Conservation (phyloP, 2,888 invertebrate species). For the Calameuta filiformis region DNA sequence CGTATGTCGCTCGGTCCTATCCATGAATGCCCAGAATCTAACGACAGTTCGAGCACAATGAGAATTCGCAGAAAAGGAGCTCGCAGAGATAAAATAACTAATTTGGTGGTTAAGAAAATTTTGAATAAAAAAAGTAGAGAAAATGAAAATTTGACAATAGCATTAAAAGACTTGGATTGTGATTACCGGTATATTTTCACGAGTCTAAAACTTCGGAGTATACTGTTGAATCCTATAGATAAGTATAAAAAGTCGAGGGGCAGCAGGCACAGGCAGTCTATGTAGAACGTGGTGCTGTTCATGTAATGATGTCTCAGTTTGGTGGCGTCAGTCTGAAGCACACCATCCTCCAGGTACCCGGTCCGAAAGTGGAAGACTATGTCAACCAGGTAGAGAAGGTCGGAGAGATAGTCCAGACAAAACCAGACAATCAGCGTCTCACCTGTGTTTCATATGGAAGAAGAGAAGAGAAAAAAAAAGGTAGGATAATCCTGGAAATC, state of each 20-base stretch:
- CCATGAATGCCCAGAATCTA: constrained; percentile 96
- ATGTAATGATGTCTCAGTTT: constrained; percentile 97
- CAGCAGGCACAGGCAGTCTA: constrained; percentile 97
- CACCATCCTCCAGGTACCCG: constrained; percentile 97
- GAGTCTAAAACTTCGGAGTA: constrained; percentile 93
- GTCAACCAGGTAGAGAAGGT: constrained; percentile 95
- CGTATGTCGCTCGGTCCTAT: constrained; percentile 97
- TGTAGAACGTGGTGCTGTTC: constrained; percentile 98
- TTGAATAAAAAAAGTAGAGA: background rate
- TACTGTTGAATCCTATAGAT: constrained; percentile 97
- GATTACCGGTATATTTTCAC: constrained; percentile 85
- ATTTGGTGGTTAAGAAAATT: background rate
- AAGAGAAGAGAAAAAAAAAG: background rate
- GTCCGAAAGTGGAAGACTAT: constrained; percentile 98
- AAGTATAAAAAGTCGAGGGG: constrained; percentile 98
- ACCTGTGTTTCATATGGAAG: constrained; percentile 67
- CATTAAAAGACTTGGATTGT: background rate
- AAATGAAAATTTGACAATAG: background rate
- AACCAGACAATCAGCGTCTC: constrained; percentile 95
- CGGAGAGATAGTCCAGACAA: constrained; percentile 95
- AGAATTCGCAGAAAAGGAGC: background rate
- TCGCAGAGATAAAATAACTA: background rate
- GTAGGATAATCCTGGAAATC: background rate
- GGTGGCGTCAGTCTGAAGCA: constrained; percentile 93
- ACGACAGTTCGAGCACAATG: background rate